Evolutionary conservation across 2,113 vertebrate genomes (phyloP), one percentile per base, ranked within the genome.

Genomic region (Dromiciops gliroides): DNA sequence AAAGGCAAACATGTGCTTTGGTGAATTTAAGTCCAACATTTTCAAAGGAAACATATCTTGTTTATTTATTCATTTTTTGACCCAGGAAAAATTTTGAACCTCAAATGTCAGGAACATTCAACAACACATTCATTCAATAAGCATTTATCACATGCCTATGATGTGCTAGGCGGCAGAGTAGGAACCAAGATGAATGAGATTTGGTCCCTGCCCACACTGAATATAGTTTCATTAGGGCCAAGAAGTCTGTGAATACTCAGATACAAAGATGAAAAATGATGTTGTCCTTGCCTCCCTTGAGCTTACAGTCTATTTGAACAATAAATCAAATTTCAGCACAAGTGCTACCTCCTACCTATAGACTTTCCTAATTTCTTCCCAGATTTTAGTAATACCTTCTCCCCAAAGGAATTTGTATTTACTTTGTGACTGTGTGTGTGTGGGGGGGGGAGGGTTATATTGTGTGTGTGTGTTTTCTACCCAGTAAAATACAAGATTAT

Each of bases 371-470:
- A n/a, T 51, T 52, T 31, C 75, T n/a, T 92, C 28, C 48, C 89
- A 3, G 22, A 24, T 94, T 95, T 91, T 31, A 14, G 12, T 90
- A 94, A 48, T 37, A 50, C 4, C 47, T 99, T 96, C 3, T 44
- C 1, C n/a, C 67, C 7, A 44, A 75, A 83, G 67, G 22, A 83
- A 44, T 83, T 83, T 83, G 37, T 83, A 44, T 83, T 75, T 75
- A n/a, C 14, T 83, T 44, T 83, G 37, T 83, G 19, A 44, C 0
- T 44, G 7, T 83, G 16, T 37, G 8, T 75, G 14, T n/a, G 10
- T 31, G 28, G n/a, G n/a, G n/a, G n/a, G n/a, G n/a, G n/a, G n/a
- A n/a, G n/a, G n/a, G n/a, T n/a, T n/a, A n/a, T n/a, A n/a, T n/a
- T 60, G 56, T 60, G 26, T 31, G 56, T 31, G 26, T 60, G 9